Base-by-base conservation (phyloP, 2,113 vertebrate genomes). In the Peromyscus californicus region DNA sequence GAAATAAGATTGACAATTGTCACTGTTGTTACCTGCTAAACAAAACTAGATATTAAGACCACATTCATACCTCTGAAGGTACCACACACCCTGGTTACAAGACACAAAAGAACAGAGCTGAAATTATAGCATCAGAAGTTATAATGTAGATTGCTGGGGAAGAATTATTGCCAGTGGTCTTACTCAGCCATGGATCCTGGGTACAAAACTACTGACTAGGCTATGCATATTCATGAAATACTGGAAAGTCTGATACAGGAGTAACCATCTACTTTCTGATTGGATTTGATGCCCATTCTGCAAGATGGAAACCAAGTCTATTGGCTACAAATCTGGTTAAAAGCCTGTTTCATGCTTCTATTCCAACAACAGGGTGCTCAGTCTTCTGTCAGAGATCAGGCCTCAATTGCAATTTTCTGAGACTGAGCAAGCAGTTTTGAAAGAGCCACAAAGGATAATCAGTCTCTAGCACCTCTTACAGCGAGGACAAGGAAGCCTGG, bases 81-180 rank as follows among this genome's bases (percentile, higher is more conserved):
- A 59, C 19, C 51, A 59, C 6, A 59, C n/a, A 51, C 3, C 21
- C 54, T 82, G 11, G 10, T 59, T 10, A 59, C 79, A n/a, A 82
- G 33, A n/a, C 33, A n/a, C 33, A 82, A n/a, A 82, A 59, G 11
- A n/a, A 59, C 36, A 59, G 7, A 51, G 5, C 51, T n/a, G 19
- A 10, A 82, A 82, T 82, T 9, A 82, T 3, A 1, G 51, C n/a
- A 57, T 82, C 33, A 82, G 6, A 57, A 82, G 19, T 57, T n/a
- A 22, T 33, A 22, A 3, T 1, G 3, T 59, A 59, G 11, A 0
- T 82, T n/a, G 2, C 19, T 57, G 1, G 9, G 1, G 36, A 1
- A 22, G 51, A 22, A n/a, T n/a, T 57, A 19, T 82, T 1, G n/a
- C 1, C 9, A 59, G 21, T 9, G n/a, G 5, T 82, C 79, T 21